Conservation (phyloP, 2,797 vertebrate species). For the Hypotaenidia philippensis region DNA sequence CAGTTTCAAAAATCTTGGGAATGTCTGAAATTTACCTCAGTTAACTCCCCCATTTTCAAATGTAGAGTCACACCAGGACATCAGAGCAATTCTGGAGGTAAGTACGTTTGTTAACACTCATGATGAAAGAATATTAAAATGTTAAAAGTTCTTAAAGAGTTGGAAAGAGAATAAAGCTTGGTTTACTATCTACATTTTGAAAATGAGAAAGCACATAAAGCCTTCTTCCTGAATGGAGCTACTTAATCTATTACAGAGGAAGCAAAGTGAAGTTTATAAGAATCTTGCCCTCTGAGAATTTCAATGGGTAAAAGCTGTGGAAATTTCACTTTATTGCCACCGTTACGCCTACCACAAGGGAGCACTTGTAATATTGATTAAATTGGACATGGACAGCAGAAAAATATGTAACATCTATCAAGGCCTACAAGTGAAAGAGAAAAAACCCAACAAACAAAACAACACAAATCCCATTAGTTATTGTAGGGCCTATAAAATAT, state of each 20-base stretch:
- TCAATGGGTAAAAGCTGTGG: constrained; percentile 64
- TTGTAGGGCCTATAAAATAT: background rate
- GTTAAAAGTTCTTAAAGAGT: background rate
- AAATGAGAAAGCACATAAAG: constrained; percentile 10
- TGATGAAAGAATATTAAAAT: background rate
- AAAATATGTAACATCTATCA: constrained; percentile 56
- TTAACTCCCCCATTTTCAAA: background rate
- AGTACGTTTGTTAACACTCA: background rate
- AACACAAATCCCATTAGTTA: constrained; percentile 26
- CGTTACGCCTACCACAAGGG: constrained; percentile 58
- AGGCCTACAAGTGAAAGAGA: constrained; percentile 19
- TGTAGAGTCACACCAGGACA: background rate
- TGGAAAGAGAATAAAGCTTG: constrained; percentile 20
- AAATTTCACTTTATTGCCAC: constrained; percentile 70
- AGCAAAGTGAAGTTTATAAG: constrained; percentile 47
- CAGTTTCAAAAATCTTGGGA: background rate
- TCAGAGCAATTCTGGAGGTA: background rate
- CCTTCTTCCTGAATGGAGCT: constrained; percentile 7
- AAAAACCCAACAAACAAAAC: constrained; percentile 17
- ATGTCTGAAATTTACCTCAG: constrained; percentile 19
- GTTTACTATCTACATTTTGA: constrained; percentile 11
- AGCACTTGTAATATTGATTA: constrained; percentile 68
- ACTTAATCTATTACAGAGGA: constrained; percentile 37
- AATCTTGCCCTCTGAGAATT: constrained; percentile 46
- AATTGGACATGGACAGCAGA: constrained; percentile 66